Evolutionary conservation across 1,140 invertebrate genomes (phyloP), one percentile per base, ranked within the genome.

Genomic region (Ostrea edulis): DNA sequence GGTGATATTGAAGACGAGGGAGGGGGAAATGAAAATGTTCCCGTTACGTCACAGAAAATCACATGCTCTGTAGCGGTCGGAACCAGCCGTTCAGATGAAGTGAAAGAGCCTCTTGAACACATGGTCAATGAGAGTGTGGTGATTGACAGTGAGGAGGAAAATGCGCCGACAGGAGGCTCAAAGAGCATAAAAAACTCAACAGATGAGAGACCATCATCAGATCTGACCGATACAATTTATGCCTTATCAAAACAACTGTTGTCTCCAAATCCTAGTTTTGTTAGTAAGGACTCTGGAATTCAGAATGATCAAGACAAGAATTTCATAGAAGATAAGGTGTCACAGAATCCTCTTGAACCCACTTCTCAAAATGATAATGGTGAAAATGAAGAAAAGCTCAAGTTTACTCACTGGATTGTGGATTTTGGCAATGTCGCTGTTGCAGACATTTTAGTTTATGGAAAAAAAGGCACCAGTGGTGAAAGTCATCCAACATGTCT

Each of bases 201-300:
- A 35, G 22, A 29, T 12, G 68, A 71, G 68, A 2, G 5, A 29
- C 25, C 29, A 35, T 3, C 68, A 35, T 25, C 29, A 35, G 25
- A 77, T 29, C 14, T 35, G 8, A 25, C 4, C 8, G 25, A 77
- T 8, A 12, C 25, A 0, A 81, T 0, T 35, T 7, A 29, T 81
- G 7, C 25, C 20, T 22, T 22, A 77, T 29, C 25, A 51, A 81
- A 81, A 81, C 25, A 3, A n/a, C n/a, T n/a, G 20, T n/a, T 53
- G 29, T 77, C 68, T 77, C 68, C 68, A 29, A 83, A 29, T 83
- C 81, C 22, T 51, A 53, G 35, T 52, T 22, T 22, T 51, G 22
- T 51, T 53, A 83, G 44, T 35, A 54, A 83, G 82, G 82, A 83
- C 17, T 83, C 82, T 17, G 82, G 82, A 83, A 83, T 83, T 83